These are phyloP conservation scores for Conopomorpha cramerella DNA, from an alignment of 1,140 invertebrate species.

Conservation along the genomic window DNA sequence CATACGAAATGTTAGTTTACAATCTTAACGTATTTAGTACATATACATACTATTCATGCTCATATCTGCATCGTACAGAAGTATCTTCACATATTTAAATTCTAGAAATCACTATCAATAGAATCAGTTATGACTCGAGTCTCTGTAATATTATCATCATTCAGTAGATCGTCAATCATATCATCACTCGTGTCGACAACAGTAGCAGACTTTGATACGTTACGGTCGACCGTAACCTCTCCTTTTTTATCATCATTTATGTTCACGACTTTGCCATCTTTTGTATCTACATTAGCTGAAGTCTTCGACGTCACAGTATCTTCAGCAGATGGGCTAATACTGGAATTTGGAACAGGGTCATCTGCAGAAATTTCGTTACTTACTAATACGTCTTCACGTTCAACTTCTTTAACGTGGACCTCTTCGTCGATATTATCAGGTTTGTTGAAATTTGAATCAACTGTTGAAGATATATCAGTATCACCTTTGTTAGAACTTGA, in stretches of 20 bases:
- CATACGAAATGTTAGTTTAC: too few species aligned
- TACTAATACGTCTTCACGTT: constrained; percentile 1
- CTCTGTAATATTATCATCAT: not conserved
- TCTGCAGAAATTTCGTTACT: not conserved
- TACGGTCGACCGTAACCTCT: constrained; percentile 1
- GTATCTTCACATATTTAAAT: not conserved
- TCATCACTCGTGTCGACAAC: not conserved
- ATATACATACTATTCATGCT: too few species aligned
- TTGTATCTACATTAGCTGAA: too few species aligned
- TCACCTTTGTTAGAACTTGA: too few species aligned
- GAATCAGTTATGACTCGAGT: not conserved
- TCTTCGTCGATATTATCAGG: too few species aligned
- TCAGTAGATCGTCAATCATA: not conserved
- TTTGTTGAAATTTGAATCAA: too few species aligned
- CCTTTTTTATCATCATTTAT: constrained; percentile 2
- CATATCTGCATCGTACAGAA: too few species aligned
- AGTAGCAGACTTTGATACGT: too few species aligned
- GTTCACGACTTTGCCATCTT: not conserved
- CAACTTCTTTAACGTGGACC: not conserved
- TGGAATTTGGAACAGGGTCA: constrained; percentile 1
- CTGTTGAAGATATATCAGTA: too few species aligned
- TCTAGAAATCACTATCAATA: not conserved
- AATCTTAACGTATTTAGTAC: too few species aligned
- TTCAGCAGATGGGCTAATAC: too few species aligned
- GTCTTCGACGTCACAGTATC: too few species aligned